Base-by-base conservation (phyloP, 2,113 vertebrate species). In the Amphiprion ocellaris region DNA sequence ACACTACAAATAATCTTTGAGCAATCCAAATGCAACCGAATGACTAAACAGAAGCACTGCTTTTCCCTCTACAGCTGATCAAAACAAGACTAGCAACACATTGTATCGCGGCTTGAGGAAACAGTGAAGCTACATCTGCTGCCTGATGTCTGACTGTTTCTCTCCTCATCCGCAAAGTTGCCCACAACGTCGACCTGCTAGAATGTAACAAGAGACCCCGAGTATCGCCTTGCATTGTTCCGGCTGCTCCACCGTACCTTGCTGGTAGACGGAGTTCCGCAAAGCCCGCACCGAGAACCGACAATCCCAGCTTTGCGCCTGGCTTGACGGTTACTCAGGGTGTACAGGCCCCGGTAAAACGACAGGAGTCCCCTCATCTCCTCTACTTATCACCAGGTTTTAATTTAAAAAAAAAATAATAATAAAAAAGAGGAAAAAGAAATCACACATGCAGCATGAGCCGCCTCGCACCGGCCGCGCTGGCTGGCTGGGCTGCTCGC, bases 221-320 rank as follows among this genome's bases (percentile, higher is more conserved):
- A 78, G 58, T 59, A n/a, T 46, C 41, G 24, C 47, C 55, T 47
- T 21, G 64, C 23, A 60, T 71, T 73, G 2, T 73, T 74, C 28
- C 47, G 0, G 55, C 78, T 70, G 67, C 67, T 83, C 56, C 30
- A 65, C 71, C 86, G 79, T 93, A 94, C 93, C 93, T 94, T 92
- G 77, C 64, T 83, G 17, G 63, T 64, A 26, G 90, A 89, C 82
- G 71, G 88, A 82, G 86, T 90, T 90, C 92, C 93, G 86, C 89
- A 89, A 87, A 93, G 87, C 74, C 90, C 88, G 91, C 89, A 90
- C 81, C 86, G 83, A 86, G 88, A 87, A 82, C 86, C 87, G 73
- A 89, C 80, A 72, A 55, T 30, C 72, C 70, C 80, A 49, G 91
- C 46, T 80, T 78, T 90, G 30, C 84, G 90, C 67, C 81, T 71